phyloP scores from a whole-genome alignment of 2,113 vertebrate species.

The Corythornis cristatus region DNA sequence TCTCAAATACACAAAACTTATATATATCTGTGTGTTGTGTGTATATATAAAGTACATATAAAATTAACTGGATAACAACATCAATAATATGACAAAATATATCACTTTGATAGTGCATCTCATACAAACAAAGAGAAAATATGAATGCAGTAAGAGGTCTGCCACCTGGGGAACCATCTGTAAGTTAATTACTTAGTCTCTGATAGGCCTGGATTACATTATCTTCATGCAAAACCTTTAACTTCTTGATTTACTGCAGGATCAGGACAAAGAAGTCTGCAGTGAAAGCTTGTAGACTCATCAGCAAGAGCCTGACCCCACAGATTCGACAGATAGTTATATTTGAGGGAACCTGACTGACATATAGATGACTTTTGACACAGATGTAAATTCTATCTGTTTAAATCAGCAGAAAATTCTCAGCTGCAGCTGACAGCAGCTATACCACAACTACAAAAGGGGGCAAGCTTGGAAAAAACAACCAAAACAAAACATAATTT shows the following conservation, averaged over 20 bases:
- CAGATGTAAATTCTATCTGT: neutral
- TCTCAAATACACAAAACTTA: neutral
- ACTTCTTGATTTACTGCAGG: neutral
- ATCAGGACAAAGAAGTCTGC: no score
- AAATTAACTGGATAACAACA: neutral
- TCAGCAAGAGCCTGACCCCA: neutral
- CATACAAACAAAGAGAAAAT: neutral
- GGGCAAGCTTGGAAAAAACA: neutral
- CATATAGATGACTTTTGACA: neutral
- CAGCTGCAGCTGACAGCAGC: neutral
- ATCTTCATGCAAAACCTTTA: neutral
- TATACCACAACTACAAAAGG: neutral
- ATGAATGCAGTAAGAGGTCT: neutral
- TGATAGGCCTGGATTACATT: neutral
- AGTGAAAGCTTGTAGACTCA: neutral
- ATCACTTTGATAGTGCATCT: neutral
- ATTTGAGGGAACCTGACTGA: neutral
- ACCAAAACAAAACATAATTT: neutral
- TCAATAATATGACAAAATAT: neutral
- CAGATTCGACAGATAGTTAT: neutral
- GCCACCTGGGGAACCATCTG: neutral
- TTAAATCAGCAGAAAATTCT: neutral
- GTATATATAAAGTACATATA: neutral
- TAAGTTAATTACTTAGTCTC: neutral
- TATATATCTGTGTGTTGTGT: no score